Evolutionary conservation across 2,797 vertebrate genomes (phyloP).

Genomic region (Melanotaenia nigrans): DNA sequence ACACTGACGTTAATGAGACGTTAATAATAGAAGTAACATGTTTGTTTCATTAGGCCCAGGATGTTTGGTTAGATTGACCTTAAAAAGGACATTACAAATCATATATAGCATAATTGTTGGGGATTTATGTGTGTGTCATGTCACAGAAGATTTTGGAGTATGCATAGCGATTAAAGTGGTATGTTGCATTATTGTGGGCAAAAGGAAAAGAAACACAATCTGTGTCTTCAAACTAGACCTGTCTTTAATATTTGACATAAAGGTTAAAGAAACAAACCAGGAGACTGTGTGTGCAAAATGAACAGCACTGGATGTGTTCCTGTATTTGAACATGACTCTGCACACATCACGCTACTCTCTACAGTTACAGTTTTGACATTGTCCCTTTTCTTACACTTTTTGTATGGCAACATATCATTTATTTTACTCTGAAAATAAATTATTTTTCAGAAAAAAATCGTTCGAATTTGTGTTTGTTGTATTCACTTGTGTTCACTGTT

Average conservation of each 20-base stretch:
- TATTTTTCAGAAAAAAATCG: constrained; percentile 81
- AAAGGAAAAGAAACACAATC: constrained; percentile 4
- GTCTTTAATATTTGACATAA: constrained; percentile 29
- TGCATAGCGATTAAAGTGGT: constrained; percentile 34
- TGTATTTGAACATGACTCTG: constrained; percentile 49
- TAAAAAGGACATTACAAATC: constrained; percentile 46
- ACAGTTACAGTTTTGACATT: constrained; percentile 66
- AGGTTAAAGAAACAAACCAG: constrained; percentile 23
- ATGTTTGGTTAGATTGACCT: constrained; percentile 59
- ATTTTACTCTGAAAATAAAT: constrained; percentile 87
- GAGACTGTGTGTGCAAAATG: constrained; percentile 15
- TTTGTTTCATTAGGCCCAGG: constrained; percentile 62
- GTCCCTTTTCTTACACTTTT: constrained; percentile 84
- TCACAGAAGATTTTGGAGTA: constrained; percentile 60
- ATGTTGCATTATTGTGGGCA: constrained; percentile 28
- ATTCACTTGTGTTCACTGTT: not conserved
- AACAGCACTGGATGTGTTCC: constrained; percentile 45
- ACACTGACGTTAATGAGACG: constrained; percentile 55
- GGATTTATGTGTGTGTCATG: constrained; percentile 46
- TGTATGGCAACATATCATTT: constrained; percentile 84
- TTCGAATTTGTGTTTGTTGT: not conserved
- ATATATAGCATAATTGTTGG: constrained; percentile 49
- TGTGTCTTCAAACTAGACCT: constrained; percentile 35
- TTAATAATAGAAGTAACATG: constrained; percentile 58
- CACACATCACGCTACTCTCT: constrained; percentile 62